phyloP scores from a whole-genome alignment of 2,797 vertebrate species.

The Lepidocolaptes lacrymiger region DNA sequence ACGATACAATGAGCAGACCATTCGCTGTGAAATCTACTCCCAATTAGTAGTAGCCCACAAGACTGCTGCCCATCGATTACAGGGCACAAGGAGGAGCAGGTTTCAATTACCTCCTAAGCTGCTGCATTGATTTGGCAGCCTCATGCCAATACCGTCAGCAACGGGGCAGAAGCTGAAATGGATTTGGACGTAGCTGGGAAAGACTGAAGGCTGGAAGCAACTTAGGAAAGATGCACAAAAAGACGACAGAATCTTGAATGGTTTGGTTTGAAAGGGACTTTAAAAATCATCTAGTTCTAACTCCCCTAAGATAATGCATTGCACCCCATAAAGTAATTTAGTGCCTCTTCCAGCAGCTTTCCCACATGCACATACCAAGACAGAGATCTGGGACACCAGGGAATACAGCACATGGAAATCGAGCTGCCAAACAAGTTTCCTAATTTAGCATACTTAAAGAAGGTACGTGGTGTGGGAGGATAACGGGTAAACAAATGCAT shows the following conservation, averaged over 20 bases:
- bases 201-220: background rate
- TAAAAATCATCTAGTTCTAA: background rate
- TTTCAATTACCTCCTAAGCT: conserved; percentile 38
- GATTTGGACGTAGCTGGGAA: background rate
- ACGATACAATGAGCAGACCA: background rate
- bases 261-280: background rate
- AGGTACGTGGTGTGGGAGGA: background rate
- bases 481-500: conserved; percentile 16
- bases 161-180: background rate
- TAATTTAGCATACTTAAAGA: background rate
- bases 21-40: background rate
- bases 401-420: background rate
- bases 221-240: fast-evolving
- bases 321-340: background rate
- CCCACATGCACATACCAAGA: background rate
- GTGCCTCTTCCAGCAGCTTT: background rate
- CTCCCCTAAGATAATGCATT: background rate
- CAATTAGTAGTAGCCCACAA: conserved; percentile 12
- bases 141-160: background rate
- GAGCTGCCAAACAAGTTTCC: background rate
- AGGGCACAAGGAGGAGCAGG: background rate
- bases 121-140: background rate
- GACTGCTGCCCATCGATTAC: background rate
- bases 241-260: background rate
- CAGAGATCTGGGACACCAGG: background rate